Base-by-base conservation (phyloP, 2,113 vertebrate genomes). In the Notothenia rossii region DNA sequence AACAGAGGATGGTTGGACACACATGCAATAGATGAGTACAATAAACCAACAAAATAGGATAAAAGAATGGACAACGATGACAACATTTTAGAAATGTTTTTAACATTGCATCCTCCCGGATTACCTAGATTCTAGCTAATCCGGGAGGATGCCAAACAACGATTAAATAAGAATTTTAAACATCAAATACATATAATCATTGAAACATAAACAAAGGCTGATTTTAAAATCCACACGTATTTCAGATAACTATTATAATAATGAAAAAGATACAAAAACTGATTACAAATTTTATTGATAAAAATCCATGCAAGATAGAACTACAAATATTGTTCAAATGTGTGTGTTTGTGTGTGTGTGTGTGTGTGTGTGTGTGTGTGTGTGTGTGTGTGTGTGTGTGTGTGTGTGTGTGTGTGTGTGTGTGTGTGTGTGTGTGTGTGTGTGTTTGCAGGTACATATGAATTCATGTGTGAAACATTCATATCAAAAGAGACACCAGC, bases 241-340 rank as follows among this genome's bases (percentile, higher is more conserved):
- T 12, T 14, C 11, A 61, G 36, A 3, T 33, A 55, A 40, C 62
- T 58, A 2, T 8, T 45, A 54, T 13, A 9, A 58, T 40, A 77
- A 70, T n/a, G 0, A 77, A 29, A 58, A 76, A 45, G 12, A 85
- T 33, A 59, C 46, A 65, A 60, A 14, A 8, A 76, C 3, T 56
- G 14, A 25, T 82, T 86, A 0, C 18, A 11, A 40, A 18, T 61
- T 85, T 88, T 72, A 75, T 72, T 81, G 5, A 51, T 75, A 86
- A 88, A 84, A 67, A 83, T 62, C 20, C 49, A 86, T 84, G 66
- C 81, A 90, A 82, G 72, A 81, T 61, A 79, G 66, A 81, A 83
- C 60, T 88, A 88, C 71, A 81, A 48, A 12, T 74, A 63, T 62
- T 55, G 29, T 64, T 50, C 60, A 61, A 40, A 40, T 40, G 36